Conservation (phyloP, 2,797 vertebrate species). For the Anas bahamensis region DNA sequence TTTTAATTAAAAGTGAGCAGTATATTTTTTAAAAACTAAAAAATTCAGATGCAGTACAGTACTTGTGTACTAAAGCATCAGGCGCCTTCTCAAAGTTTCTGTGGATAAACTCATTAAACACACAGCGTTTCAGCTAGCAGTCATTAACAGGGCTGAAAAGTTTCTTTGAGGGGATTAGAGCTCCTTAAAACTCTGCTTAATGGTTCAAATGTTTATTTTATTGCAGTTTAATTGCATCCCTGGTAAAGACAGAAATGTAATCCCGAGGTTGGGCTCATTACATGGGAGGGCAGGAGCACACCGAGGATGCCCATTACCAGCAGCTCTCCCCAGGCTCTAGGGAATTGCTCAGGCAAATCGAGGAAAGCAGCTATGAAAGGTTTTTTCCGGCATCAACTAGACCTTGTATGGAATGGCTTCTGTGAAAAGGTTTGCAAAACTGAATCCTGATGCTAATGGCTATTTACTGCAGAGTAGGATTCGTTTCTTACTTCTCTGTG, state of each 20-base stretch:
- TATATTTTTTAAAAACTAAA: background rate
- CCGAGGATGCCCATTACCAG: background rate
- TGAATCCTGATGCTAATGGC: background rate
- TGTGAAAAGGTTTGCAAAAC: background rate
- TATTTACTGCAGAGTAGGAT: background rate
- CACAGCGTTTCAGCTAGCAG: background rate
- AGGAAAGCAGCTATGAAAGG: background rate
- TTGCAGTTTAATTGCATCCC: conserved; percentile 39
- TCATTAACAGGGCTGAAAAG: conserved; percentile 22
- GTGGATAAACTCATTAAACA: conserved; percentile 41
- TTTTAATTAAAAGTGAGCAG: background rate
- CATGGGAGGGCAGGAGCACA: background rate
- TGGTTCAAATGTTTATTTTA: conserved; percentile 17
- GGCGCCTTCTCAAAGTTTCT: conserved; percentile 3
- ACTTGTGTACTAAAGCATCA: background rate
- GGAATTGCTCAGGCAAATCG: background rate
- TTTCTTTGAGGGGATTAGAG: conserved; percentile 56
- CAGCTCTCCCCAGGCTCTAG: rapidly evolving
- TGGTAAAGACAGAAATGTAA: conserved; percentile 16
- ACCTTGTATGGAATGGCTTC: rapidly evolving
- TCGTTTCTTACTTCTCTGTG: background rate
- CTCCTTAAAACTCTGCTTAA: conserved; percentile 27
- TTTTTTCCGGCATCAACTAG: background rate
- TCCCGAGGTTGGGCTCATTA: background rate
- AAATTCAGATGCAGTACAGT: background rate